Percentiles rank a stretch among this genome's conserved stretches.
Evolutionary conservation across 2,888 invertebrate genomes (phyloP).

Genomic region (Eupelmus urozonus): DNA sequence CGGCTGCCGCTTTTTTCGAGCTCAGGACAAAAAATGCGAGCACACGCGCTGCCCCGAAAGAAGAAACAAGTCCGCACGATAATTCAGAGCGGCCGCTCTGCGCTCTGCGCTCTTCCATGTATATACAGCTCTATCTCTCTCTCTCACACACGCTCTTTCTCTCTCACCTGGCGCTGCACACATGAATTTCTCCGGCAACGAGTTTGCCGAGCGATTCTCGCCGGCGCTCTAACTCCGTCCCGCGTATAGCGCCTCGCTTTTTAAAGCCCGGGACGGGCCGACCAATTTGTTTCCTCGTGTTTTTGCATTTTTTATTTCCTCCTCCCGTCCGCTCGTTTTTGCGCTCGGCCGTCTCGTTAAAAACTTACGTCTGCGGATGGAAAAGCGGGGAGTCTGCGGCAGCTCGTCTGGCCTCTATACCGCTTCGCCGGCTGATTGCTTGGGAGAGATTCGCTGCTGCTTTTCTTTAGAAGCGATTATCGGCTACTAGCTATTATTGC

Average conservation of each 20-base stretch:
- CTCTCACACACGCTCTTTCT: constrained; percentile 45
- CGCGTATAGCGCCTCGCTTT: constrained; percentile 28
- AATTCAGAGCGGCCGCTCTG: constrained; percentile 61
- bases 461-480: not conserved
- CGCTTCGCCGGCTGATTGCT: not conserved
- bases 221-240: constrained; percentile 33
- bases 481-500: too few relatives aligned
- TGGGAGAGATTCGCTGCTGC: not conserved
- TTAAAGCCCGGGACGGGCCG: constrained; percentile 42
- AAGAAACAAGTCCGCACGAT: constrained; percentile 66
- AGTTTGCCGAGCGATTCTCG: constrained; percentile 53
- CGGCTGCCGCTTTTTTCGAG: not conserved
- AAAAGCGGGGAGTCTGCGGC: not conserved
- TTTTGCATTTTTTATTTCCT: constrained; percentile 22
- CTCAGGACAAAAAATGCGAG: constrained; percentile 37
- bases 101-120: too few relatives aligned
- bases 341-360: constrained; percentile 25
- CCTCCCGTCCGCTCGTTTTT: not conserved
- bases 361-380: constrained; percentile 24
- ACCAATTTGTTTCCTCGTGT: constrained; percentile 46
- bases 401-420: not conserved
- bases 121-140: not conserved
- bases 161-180: constrained; percentile 57
- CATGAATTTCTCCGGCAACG: constrained; percentile 54
- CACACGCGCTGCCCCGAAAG: constrained; percentile 52